phyloP scores from a whole-genome alignment of 2,888 invertebrate species.

The Acronicta leporina region DNA sequence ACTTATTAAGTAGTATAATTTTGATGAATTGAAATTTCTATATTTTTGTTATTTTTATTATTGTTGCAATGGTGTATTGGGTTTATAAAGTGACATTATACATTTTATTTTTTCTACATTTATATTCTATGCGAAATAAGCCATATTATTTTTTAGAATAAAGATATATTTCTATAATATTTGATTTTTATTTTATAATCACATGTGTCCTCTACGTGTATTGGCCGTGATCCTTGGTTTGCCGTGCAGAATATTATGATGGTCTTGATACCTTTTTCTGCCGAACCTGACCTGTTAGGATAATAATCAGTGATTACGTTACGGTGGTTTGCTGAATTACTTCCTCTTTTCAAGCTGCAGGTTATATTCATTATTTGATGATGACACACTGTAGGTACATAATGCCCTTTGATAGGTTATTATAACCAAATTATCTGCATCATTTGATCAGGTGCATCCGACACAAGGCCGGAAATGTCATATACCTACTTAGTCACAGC shows the following conservation, averaged over 20 bases:
- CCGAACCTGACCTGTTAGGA: conserved; percentile 49
- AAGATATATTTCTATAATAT: conserved; percentile 48
- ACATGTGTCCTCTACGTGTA: conserved; percentile 34
- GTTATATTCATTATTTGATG: no score
- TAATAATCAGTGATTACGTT: neutral
- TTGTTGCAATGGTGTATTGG: conserved; percentile 54
- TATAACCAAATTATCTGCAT: no score
- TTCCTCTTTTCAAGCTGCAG: no score
- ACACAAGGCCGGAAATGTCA: no score
- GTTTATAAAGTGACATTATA: conserved; percentile 45
- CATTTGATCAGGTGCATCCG: no score
- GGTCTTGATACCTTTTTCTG: conserved; percentile 35
- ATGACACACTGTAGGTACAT: no score
- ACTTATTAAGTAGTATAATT: conserved; percentile 68
- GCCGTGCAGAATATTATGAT: conserved; percentile 29
- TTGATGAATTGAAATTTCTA: conserved; percentile 36
- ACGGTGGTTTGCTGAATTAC: neutral
- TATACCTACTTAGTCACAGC: no score
- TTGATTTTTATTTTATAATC: conserved; percentile 40
- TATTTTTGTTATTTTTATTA: conserved; percentile 51
- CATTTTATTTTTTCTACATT: conserved; percentile 50
- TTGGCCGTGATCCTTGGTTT: conserved; percentile 36
- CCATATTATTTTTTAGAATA: conserved; percentile 61
- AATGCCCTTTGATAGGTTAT: no score
- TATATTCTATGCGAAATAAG: conserved; percentile 58